Percentiles rank a stretch among this genome's conserved stretches.
Conservation (phyloP, 2,888 invertebrate genomes). For the Parasteatoda lunata region DNA sequence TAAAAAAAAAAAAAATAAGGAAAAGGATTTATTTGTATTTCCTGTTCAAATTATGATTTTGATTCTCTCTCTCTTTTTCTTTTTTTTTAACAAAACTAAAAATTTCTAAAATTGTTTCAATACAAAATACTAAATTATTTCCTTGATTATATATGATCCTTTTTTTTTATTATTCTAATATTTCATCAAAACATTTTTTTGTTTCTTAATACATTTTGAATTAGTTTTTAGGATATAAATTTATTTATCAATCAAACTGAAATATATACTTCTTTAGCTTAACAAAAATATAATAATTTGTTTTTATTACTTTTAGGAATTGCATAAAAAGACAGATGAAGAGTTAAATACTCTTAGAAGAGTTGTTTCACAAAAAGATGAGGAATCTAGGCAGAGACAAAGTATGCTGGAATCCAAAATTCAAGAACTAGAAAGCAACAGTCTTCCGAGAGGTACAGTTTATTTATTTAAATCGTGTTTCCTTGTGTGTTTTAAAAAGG, state of each 20-base stretch:
- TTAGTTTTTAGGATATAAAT: neutral
- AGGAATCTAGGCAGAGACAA: conserved; percentile 89
- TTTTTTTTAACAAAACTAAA: too few relatives aligned
- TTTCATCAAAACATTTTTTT: neutral
- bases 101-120: conserved; percentile 15
- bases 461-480: too few relatives aligned
- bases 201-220: neutral
- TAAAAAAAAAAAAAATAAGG: too few relatives aligned
- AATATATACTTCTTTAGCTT: neutral
- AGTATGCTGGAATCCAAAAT: conserved; percentile 92
- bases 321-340: conserved; percentile 78
- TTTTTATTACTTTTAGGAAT: conserved; percentile 33
- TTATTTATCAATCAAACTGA: neutral
- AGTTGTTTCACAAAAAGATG: conserved; percentile 85
- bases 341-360: conserved; percentile 87
- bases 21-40: too few relatives aligned
- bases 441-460: conserved; percentile 66
- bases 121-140: conserved; percentile 17
- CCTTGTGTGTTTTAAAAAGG: too few relatives aligned
- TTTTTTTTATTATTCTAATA: neutral
- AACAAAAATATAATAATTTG: neutral
- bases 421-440: conserved; percentile 82
- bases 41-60: too few relatives aligned
- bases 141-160: neutral
- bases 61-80: too few relatives aligned